Percentiles rank a stretch among this genome's conserved stretches.
Evolutionary conservation across 2,113 vertebrate genomes (phyloP).

Genomic region (Pipa parva): DNA sequence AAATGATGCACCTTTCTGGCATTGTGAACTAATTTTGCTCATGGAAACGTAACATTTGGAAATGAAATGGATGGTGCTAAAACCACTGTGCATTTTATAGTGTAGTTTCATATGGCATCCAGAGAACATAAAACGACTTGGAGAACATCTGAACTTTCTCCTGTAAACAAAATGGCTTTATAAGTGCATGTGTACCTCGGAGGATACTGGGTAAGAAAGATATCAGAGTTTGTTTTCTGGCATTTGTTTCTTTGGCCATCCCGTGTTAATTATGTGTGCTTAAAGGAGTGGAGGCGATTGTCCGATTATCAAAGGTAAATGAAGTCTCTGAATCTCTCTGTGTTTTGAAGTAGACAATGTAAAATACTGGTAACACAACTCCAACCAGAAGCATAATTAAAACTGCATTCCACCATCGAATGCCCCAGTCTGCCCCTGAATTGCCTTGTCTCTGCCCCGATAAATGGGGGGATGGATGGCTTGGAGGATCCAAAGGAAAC

Average conservation of each 20-base stretch:
- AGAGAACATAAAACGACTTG: constrained; percentile 6
- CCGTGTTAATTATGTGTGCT: neutral
- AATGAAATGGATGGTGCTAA: no score
- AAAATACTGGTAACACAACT: constrained; percentile 85
- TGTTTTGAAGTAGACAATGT: constrained; percentile 86
- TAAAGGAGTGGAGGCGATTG: neutral
- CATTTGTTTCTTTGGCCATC: neutral
- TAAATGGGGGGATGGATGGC: constrained; percentile 11
- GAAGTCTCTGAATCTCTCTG: constrained; percentile 54
- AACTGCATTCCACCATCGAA: constrained; percentile 94
- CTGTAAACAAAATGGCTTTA: neutral
- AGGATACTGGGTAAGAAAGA: neutral
- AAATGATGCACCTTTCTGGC: no score
- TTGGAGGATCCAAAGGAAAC: constrained; percentile 11
- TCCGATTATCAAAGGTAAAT: constrained; percentile 10
- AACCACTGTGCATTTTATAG: no score
- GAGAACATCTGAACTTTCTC: neutral
- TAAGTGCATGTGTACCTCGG: neutral
- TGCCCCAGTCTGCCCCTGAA: constrained; percentile 78
- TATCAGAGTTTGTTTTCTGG: neutral
- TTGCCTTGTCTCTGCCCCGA: constrained; percentile 29
- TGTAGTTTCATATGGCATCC: neutral
- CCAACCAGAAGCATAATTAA: constrained; percentile 86
- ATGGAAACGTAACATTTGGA: no score
- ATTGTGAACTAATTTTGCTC: no score